Evolutionary conservation across 1,140 invertebrate species (phyloP), one percentile per base, ranked within the genome.

Genomic region (Aphidius ervi): DNA sequence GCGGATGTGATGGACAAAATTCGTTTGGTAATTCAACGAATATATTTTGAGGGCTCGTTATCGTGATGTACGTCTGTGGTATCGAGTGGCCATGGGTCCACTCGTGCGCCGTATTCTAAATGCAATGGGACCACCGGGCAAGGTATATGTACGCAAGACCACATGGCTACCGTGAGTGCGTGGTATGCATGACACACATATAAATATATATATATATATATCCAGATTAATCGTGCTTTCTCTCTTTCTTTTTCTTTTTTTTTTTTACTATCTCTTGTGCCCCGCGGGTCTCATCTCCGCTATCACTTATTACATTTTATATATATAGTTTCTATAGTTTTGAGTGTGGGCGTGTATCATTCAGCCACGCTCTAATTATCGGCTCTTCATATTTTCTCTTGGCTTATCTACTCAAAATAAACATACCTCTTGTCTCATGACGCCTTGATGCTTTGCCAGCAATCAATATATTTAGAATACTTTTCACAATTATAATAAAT

Each of bases 41-140:
- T 10, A 43, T 43, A 59, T 63, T 63, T 52, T 57, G 52, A 59
- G 23, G 61, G 47, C 53, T 50, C 46, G 58, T 59, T 57, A 63
- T 63, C 62, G 57, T 59, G 62, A 63, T 58, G 43, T 48, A 47
- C 47, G 47, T 52, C 48, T 49, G 50, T 49, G 55, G 42, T 57
- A 57, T 57, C 20, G 46, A 56, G 55, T 52, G 60, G 41, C 59
- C 53, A 64, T 55, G 58, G 50, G 63, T 61, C 55, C 53, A 56
- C 48, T n/a, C 52, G 42, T 42, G 10, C 20, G 53, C 60, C 39
- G 55, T 41, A 56, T 65, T 65, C 63, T 58, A 65, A 65, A 65
- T 65, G 58, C 63, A 64, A 53, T 61, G 63, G 23, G 63, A 65
- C 63, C 63, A 65, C 63, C 63, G 56, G 50, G 59, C 23, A 43